Base-by-base conservation (phyloP, 2,888 invertebrate genomes). In the Amphipyra berbera region DNA sequence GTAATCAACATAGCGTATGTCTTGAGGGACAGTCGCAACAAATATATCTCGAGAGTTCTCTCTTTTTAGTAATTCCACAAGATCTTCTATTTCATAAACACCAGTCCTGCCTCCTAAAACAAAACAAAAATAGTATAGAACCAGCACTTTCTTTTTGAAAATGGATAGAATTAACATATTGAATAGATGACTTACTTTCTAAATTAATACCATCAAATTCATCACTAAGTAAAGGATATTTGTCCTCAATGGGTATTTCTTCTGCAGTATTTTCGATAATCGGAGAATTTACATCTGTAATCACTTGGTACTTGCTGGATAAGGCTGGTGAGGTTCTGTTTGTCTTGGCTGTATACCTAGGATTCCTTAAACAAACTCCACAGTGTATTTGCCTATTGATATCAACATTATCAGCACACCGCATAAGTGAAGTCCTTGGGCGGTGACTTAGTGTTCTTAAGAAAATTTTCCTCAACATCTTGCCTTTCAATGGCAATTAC, bases 11-110 rank as follows among this genome's bases (percentile, higher is more conserved):
- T 98, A 99, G 68, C 96, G 96, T 8, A 97, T 91, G 48, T 97
- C 96, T 58, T 95, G 87, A 0, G 98, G 97, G 0, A 99, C 96
- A 45, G 95, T 88, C 37, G 97, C 97, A 1, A 98, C 98, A 93
- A 98, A 98, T 73, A 99, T 96, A 84, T 99, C 96, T 83, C 95
- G 95, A 0, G 96, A 97, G 85, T 97, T 98, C 88, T 98, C 98
- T 82, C 96, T 95, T 73, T 95, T 95, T 33, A 99, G 90, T 27
- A 98, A 90, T 14, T 96, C 95, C 0, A 98, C 96, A 49, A 99
- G 90, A 73, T 99, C 98, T 85, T 98, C 97, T 46, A 99, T 95
- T 80, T 99, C 98, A 92, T 97, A 98, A 0, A 99, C 98, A 35
- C 99, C 99, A 73, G 89, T 95, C 65, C 95, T 82, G 12, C 99